phyloP scores from a whole-genome alignment of 2,888 invertebrate genomes.

The Myopa tessellatipennis region DNA sequence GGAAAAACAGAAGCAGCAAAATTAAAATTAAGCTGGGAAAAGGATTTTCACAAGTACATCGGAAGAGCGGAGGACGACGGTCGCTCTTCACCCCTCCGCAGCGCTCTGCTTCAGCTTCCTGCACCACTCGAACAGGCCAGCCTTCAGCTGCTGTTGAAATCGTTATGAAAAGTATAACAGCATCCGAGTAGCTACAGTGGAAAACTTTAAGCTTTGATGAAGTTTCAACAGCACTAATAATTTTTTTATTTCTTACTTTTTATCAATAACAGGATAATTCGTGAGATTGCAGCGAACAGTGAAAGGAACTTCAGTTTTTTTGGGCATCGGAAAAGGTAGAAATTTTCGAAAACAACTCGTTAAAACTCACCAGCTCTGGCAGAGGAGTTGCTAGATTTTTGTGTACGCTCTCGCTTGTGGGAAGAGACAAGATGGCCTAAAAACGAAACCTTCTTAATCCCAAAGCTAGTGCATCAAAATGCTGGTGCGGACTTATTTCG shows the following conservation, averaged over 20 bases:
- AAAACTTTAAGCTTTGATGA: slow-evolving; percentile 27
- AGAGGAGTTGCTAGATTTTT: neutral
- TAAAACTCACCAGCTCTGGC: neutral
- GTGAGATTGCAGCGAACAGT: slow-evolving; percentile 26
- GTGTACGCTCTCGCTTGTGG: too few species aligned
- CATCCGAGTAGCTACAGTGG: slow-evolving; percentile 11
- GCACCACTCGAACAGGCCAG: neutral
- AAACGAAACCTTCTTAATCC: neutral
- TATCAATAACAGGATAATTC: slow-evolving; percentile 30
- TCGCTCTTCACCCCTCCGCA: too few species aligned
- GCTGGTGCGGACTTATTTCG: too few species aligned
- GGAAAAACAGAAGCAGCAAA: neutral
- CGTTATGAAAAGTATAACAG: slow-evolving; percentile 18
- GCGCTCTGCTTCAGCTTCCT: too few species aligned
- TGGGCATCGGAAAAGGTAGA: neutral
- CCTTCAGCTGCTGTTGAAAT: neutral
- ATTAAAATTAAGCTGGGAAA: neutral
- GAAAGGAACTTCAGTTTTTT: neutral
- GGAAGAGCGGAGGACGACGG: neutral
- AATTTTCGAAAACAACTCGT: neutral
- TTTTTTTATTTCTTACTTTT: neutral
- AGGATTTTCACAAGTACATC: neutral
- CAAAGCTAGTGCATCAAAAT: neutral
- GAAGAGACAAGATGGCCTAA: neutral
- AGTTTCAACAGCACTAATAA: slow-evolving; percentile 14